Evolutionary conservation across 2,113 vertebrate species (phyloP).

Genomic region (Hirundichthys speculiger): DNA sequence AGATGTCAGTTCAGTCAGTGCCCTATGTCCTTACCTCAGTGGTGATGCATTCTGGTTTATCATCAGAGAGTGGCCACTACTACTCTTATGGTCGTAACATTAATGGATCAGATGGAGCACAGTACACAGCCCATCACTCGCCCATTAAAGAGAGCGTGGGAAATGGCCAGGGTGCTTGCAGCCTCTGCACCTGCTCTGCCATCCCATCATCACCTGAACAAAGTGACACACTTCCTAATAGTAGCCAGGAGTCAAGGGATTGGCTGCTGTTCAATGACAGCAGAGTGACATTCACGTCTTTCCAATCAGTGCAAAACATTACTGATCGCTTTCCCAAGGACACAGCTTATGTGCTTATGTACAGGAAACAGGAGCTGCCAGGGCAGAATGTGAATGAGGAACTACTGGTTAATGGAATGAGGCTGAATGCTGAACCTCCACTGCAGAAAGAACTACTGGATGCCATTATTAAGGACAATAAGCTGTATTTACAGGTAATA

Average conservation of each 20-base stretch:
- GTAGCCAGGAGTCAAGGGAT: conserved; percentile 82
- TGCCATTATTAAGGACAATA: conserved; percentile 98
- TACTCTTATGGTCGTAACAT: conserved; percentile 93
- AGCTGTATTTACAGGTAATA: conserved; percentile 95
- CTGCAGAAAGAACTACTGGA: conserved; percentile 98
- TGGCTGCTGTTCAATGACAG: conserved; percentile 99
- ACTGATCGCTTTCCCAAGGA: conserved; percentile 98
- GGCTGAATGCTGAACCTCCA: conserved; percentile 90
- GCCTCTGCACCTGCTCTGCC: conserved; percentile 48
- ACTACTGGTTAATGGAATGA: conserved; percentile 77
- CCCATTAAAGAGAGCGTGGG: conserved; percentile 68
- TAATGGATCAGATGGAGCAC: conserved; percentile 76
- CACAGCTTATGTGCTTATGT: conserved; percentile 96
- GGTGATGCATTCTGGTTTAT: conserved; percentile 97
- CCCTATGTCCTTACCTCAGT: conserved; percentile 93
- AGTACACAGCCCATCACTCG: conserved; percentile 62
- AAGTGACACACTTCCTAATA: conserved; percentile 52
- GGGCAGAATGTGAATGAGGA: conserved; percentile 61
- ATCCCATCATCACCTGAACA: conserved; percentile 72
- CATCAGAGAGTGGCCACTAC: conserved; percentile 98
- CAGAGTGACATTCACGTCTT: conserved; percentile 96
- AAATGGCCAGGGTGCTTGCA: conserved; percentile 49
- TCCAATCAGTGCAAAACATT: conserved; percentile 96
- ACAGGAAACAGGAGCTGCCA: conserved; percentile 88
- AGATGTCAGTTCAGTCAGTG: conserved; percentile 70